phyloP scores from a whole-genome alignment of 2,797 vertebrate species.

The Cygnus olor region DNA sequence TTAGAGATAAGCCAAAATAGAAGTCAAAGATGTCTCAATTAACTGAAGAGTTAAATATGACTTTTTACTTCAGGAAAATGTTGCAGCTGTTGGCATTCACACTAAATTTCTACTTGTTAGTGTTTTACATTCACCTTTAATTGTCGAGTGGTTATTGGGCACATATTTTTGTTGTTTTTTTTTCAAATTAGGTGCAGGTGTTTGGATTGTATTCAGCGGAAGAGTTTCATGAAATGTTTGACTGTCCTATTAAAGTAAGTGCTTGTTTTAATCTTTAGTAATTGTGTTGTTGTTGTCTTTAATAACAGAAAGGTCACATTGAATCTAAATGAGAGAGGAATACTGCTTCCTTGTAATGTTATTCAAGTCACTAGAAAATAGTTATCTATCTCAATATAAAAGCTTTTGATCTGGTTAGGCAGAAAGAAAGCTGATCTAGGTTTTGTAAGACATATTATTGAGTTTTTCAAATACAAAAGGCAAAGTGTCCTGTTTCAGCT shows the following conservation, averaged over 20 bases:
- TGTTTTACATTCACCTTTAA: not conserved
- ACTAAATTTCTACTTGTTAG: not conserved
- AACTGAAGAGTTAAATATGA: not conserved
- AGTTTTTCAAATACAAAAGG: slow-evolving; percentile 36
- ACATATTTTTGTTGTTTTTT: not conserved
- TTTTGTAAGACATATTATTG: slow-evolving; percentile 21
- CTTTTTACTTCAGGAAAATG: not conserved
- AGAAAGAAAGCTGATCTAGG: slow-evolving; percentile 8
- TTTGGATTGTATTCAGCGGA: slow-evolving; percentile 96
- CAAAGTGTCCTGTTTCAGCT: slow-evolving; percentile 18
- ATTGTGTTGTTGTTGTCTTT: slow-evolving; percentile 10
- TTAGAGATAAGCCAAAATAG: not conserved
- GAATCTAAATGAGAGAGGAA: slow-evolving; percentile 26
- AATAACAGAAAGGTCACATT: slow-evolving; percentile 43
- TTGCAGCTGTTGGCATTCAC: not conserved
- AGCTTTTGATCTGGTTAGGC: slow-evolving; percentile 48
- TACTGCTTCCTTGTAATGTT: not conserved
- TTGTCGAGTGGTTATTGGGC: not conserved
- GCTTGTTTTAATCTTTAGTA: slow-evolving; percentile 56
- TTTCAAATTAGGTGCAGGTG: slow-evolving; percentile 88
- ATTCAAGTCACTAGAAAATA: slow-evolving; percentile 32
- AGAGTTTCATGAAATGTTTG: slow-evolving; percentile 96
- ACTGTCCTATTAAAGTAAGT: slow-evolving; percentile 98
- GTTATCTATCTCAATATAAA: slow-evolving; percentile 34
- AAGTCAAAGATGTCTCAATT: not conserved